Conservation (phyloP, 2,888 invertebrate species). For the Erebia aethiops region DNA sequence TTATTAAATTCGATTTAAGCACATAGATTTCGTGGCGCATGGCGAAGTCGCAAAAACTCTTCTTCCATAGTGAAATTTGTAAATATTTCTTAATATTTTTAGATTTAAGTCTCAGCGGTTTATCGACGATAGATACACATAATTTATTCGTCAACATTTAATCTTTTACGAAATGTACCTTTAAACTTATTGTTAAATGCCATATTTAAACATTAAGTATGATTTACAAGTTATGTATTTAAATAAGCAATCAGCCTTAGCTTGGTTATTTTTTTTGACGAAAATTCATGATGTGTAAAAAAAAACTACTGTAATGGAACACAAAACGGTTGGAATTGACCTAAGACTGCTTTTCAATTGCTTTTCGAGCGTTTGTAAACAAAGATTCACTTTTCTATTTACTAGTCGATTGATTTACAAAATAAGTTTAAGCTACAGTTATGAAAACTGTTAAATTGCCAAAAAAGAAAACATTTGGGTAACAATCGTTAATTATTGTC, state of each 20-base stretch:
- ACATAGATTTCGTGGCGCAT: constrained; percentile 63
- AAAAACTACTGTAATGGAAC: constrained; percentile 39
- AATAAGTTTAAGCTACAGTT: constrained; percentile 38
- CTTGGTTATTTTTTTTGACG: constrained; percentile 58
- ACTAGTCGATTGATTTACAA: constrained; percentile 47
- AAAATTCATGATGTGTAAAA: constrained; percentile 62
- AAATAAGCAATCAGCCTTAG: constrained; percentile 42
- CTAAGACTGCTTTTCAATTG: constrained; percentile 74
- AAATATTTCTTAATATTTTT: constrained; percentile 75
- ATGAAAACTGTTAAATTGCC: constrained; percentile 42
- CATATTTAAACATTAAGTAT: constrained; percentile 81
- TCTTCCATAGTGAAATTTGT: constrained; percentile 83
- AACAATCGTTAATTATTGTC: constrained; percentile 24
- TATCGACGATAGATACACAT: constrained; percentile 69
- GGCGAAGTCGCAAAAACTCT: constrained; percentile 66
- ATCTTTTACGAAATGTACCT: constrained; percentile 78
- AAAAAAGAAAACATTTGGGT: constrained; percentile 24
- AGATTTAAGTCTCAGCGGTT: constrained; percentile 67
- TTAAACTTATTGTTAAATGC: constrained; percentile 78
- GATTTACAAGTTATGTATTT: constrained; percentile 57
- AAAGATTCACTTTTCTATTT: constrained; percentile 50
- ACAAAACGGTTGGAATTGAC: constrained; percentile 75
- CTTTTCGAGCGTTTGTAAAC: constrained; percentile 55
- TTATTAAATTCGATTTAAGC: constrained; percentile 68
- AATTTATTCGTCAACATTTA: constrained; percentile 79